Evolutionary conservation across 2,113 vertebrate genomes (phyloP).

Genomic region (rabbit (Oryctolagus cuniculus)): mOryCun1.1 NC_091441.1:70019501-70020000

Average conservation of each 20-base stretch:
- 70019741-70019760: not conserved
- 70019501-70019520: not conserved
- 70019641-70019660: not conserved
- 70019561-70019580: not conserved
- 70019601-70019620: too few species aligned
- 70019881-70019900: not conserved
- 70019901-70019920: not conserved
- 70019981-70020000: not conserved
- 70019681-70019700: not conserved
- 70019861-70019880: not conserved
- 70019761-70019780: too few species aligned
- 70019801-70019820: not conserved
- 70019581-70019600: not conserved
- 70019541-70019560: not conserved
- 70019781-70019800: too few species aligned
- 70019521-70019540: not conserved
- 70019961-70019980: not conserved
- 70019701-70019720: not conserved
- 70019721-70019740: not conserved
- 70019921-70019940: not conserved
- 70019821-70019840: not conserved
- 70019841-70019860: not conserved
- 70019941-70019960: not conserved
- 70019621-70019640: too few species aligned
- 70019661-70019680: not conserved